A percentile compares a stretch with the other conserved stretches of the same genome.
Evolutionary conservation across 1,140 invertebrate genomes (phyloP).

Genomic region (Saxidomus purpurata): DNA sequence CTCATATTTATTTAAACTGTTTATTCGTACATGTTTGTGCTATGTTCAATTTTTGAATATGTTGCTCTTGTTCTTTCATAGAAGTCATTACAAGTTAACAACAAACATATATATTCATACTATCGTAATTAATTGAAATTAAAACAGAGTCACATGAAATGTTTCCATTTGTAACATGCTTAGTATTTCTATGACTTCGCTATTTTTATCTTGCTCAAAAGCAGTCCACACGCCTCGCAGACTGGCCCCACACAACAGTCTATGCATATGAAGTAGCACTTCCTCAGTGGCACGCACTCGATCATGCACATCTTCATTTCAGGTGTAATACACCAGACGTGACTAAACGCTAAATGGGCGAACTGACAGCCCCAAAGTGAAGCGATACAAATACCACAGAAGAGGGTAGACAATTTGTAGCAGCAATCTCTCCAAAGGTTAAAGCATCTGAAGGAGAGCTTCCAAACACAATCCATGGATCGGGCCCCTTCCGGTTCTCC

Average conservation of each 20-base stretch:
- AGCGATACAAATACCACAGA: conserved; percentile 90
- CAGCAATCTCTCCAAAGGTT: conserved; percentile 90
- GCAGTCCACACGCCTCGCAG: conserved; percentile 88
- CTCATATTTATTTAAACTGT: neutral
- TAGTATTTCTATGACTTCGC: conserved; percentile 77
- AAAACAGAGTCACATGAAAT: too few species aligned
- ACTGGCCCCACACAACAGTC: conserved; percentile 89
- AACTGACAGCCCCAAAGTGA: conserved; percentile 90
- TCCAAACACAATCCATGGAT: conserved; percentile 92
- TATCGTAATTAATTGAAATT: neutral
- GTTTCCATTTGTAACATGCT: too few species aligned
- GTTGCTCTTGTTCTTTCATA: neutral
- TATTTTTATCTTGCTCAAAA: conserved; percentile 64
- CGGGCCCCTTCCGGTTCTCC: conserved; percentile 92
- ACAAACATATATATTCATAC: conserved; percentile 87
- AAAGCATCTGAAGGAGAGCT: conserved; percentile 90
- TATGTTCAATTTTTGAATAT: too few species aligned
- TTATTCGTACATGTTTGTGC: neutral
- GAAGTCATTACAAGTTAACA: conserved; percentile 65
- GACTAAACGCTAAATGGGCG: conserved; percentile 15
- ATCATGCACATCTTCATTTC: conserved; percentile 85
- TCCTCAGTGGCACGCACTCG: conserved; percentile 89
- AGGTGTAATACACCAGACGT: conserved; percentile 78
- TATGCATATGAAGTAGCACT: conserved; percentile 88
- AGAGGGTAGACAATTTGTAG: conserved; percentile 90